Conservation (phyloP, 1,140 invertebrate species). For the Diorhabda carinulata region DNA sequence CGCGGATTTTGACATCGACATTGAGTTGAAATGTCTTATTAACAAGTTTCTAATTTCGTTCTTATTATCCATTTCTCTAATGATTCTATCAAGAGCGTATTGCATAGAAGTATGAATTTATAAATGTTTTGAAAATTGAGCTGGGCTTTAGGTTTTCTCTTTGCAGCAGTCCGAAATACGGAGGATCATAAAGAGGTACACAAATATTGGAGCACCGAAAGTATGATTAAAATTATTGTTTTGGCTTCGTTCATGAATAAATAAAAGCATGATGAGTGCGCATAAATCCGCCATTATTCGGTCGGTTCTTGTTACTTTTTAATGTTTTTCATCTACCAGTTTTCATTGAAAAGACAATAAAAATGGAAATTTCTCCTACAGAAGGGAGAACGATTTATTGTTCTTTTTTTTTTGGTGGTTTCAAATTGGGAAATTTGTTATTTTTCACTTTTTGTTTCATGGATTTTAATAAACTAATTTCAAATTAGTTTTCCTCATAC, state of each 20-base stretch:
- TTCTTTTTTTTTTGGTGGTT: too few species aligned
- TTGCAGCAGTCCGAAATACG: not conserved
- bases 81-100: not conserved
- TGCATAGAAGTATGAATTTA: not conserved
- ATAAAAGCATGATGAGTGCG: slow-evolving; percentile 16
- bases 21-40: too few species aligned
- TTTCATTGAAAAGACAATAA: slow-evolving; percentile 23
- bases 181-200: slow-evolving; percentile 10
- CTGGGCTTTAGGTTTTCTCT: not conserved
- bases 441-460: too few species aligned
- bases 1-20: too few species aligned
- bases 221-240: slow-evolving; percentile 14
- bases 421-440: too few species aligned
- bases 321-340: slow-evolving; percentile 19
- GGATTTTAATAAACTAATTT: too few species aligned
- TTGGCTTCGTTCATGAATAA: slow-evolving; percentile 17
- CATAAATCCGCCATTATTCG: slow-evolving; percentile 16
- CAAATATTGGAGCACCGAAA: slow-evolving; percentile 16
- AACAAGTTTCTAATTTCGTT: too few species aligned
- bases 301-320: slow-evolving; percentile 12
- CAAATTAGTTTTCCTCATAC: too few species aligned
- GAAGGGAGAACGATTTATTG: not conserved
- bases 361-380: slow-evolving; percentile 20
- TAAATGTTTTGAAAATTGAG: slow-evolving; percentile 3
- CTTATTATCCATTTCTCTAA: too few species aligned